Conservation (phyloP, 92 coral and sea anemone genomes). For the Desmophyllum pertusum region DNA sequence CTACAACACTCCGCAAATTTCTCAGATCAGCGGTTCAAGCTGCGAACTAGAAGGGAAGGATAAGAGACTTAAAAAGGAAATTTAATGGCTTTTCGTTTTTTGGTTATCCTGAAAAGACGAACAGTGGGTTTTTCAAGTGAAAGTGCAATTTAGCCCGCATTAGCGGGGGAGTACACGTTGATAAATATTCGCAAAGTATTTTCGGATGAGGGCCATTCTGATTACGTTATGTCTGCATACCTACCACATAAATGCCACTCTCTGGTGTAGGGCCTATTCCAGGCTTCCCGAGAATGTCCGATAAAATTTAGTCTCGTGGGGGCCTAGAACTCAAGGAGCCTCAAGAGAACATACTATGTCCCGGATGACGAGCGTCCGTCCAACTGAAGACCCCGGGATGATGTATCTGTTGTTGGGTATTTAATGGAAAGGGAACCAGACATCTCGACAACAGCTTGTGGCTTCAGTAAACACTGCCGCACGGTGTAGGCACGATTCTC, state of each 20-base stretch:
- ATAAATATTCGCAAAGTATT: constrained; percentile 65
- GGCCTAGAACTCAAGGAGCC: constrained; percentile 65
- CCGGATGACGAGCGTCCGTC: constrained; percentile 41
- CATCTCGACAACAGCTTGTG: constrained; percentile 43
- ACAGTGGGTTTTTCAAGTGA: constrained; percentile 50
- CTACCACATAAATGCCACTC: constrained; percentile 60
- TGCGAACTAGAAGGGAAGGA: constrained; percentile 35
- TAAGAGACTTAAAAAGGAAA: constrained; percentile 19
- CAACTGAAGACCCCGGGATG: constrained; percentile 49
- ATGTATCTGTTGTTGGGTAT: constrained; percentile 35
- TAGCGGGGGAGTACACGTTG: constrained; percentile 61
- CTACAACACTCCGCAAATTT: constrained; percentile 51
- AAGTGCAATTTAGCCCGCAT: constrained; percentile 62
- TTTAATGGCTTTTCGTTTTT: constrained; percentile 41
- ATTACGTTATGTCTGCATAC: constrained; percentile 62
- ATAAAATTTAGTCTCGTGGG: constrained; percentile 38
- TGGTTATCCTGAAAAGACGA: constrained; percentile 38
- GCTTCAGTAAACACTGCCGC: not conserved
- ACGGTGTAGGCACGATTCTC: constrained; percentile 27
- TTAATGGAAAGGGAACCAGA: constrained; percentile 34
- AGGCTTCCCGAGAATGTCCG: constrained; percentile 66
- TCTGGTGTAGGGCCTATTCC: constrained; percentile 37
- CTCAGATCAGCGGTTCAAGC: constrained; percentile 39
- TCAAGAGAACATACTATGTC: constrained; percentile 60
- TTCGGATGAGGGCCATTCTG: constrained; percentile 35